Evolutionary conservation across 1,140 invertebrate genomes (phyloP).

Genomic region (Homarus americanus): DNA sequence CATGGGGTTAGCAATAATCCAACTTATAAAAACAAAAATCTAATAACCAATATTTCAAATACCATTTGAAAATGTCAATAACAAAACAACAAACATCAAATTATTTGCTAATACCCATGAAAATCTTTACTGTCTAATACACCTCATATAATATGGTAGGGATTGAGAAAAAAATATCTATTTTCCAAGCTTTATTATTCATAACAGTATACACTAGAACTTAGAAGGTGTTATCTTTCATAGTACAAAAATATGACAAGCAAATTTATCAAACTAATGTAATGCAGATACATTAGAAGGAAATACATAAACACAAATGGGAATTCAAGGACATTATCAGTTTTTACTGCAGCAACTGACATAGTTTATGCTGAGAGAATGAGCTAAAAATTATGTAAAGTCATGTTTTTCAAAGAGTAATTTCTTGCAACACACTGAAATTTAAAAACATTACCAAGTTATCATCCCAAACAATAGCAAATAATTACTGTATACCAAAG

Average conservation of each 20-base stretch:
- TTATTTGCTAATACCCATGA: constrained; percentile 55
- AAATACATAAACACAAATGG: too few relatives aligned
- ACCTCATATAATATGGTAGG: too few relatives aligned
- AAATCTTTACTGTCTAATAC: constrained; percentile 39
- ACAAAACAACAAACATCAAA: constrained; percentile 2
- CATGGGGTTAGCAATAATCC: constrained; percentile 62
- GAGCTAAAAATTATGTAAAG: too few relatives aligned
- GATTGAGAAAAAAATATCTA: constrained; percentile 23
- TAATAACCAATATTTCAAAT: neutral
- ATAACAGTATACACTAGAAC: constrained; percentile 18
- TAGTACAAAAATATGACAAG: constrained; percentile 40
- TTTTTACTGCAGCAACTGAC: too few relatives aligned
- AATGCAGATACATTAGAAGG: too few relatives aligned
- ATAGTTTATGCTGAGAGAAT: too few relatives aligned
- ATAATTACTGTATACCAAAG: too few relatives aligned
- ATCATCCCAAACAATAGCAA: too few relatives aligned
- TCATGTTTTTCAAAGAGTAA: too few relatives aligned
- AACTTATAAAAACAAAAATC: constrained; percentile 15
- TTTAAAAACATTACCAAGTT: too few relatives aligned
- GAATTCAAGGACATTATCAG: too few relatives aligned
- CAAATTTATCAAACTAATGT: neutral
- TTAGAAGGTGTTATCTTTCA: constrained; percentile 10
- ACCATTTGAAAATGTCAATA: neutral
- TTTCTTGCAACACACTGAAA: too few relatives aligned
- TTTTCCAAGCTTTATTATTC: constrained; percentile 25